Conservation (phyloP, 1,140 invertebrate genomes). For the Hylaeus anthracinus region DNA sequence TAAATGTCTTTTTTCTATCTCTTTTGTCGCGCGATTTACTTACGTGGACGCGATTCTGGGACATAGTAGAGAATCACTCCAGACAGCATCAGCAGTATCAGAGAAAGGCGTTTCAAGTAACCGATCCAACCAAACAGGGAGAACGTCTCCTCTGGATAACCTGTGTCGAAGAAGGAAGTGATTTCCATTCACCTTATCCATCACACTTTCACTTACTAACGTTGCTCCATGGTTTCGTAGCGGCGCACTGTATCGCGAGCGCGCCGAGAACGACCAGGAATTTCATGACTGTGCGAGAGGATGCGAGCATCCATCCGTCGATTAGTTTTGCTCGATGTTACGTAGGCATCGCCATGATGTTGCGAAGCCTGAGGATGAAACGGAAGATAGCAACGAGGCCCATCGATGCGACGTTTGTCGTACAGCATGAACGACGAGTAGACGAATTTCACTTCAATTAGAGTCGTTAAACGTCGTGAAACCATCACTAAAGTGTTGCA, state of each 20-base stretch:
- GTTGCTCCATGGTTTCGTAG: slow-evolving; percentile 34
- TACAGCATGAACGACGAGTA: neutral
- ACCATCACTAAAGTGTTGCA: too few relatives aligned
- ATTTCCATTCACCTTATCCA: slow-evolving; percentile 1
- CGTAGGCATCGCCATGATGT: slow-evolving; percentile 25
- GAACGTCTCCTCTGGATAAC: slow-evolving; percentile 57
- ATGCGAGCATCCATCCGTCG: neutral
- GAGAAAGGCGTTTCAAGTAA: slow-evolving; percentile 57
- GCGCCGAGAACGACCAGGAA: slow-evolving; percentile 22
- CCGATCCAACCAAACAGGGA: slow-evolving; percentile 54
- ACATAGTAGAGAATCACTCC: slow-evolving; percentile 64
- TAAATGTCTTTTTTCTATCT: neutral
- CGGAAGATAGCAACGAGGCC: slow-evolving; percentile 10
- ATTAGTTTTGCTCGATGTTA: slow-evolving; percentile 8
- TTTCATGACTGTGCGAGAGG: slow-evolving; percentile 44
- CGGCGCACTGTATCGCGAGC: slow-evolving; percentile 43
- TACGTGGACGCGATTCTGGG: slow-evolving; percentile 68
- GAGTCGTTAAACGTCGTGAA: neutral
- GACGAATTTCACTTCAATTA: slow-evolving; percentile 50
- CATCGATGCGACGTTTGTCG: slow-evolving; percentile 12
- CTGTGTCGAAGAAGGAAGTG: slow-evolving; percentile 42
- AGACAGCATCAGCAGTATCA: slow-evolving; percentile 58
- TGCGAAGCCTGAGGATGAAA: neutral
- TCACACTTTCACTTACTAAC: slow-evolving; percentile 52
- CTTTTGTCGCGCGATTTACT: slow-evolving; percentile 40